These are phyloP conservation scores for Glyphotaelius pellucidus DNA, from an alignment of 2,888 invertebrate genomes.

Conservation along the genomic window DNA sequence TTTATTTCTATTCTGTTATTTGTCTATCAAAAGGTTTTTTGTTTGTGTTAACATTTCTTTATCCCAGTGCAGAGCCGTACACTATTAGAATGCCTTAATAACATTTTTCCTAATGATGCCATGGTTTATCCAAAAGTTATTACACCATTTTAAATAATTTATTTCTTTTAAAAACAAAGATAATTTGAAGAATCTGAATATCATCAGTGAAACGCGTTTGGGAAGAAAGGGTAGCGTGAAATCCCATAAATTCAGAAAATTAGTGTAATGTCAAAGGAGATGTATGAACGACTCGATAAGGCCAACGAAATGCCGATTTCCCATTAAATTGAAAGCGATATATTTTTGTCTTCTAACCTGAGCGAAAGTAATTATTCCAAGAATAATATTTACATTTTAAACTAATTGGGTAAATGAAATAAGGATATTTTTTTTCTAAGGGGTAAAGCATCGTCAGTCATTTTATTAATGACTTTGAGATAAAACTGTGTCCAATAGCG, in stretches of 20 bases:
- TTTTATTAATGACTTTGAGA: not conserved
- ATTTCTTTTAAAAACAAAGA: not conserved
- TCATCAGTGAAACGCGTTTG: not conserved
- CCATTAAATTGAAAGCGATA: not conserved
- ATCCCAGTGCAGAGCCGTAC: not conserved
- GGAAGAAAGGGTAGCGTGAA: not conserved
- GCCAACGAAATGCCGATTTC: not conserved
- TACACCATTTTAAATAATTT: not conserved
- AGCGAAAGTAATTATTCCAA: not conserved
- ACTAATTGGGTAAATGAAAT: not conserved
- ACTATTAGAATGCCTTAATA: not conserved
- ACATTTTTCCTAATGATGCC: not conserved
- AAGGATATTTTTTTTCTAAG: not conserved
- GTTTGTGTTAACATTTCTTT: not conserved
- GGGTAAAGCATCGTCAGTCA: not conserved
- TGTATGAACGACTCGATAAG: not conserved
- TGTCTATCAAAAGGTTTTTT: not conserved
- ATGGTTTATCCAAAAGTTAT: not conserved
- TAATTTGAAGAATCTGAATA: not conserved
- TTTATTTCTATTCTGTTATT: not conserved
- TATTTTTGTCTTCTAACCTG: not conserved
- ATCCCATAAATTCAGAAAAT: not conserved
- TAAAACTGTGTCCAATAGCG: not conserved
- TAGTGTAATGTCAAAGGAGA: conserved; percentile 13
- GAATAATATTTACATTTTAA: not conserved